Evolutionary conservation across 2,888 invertebrate genomes (phyloP), one percentile per base, ranked within the genome.

Genomic region (Brenthis ino): DNA sequence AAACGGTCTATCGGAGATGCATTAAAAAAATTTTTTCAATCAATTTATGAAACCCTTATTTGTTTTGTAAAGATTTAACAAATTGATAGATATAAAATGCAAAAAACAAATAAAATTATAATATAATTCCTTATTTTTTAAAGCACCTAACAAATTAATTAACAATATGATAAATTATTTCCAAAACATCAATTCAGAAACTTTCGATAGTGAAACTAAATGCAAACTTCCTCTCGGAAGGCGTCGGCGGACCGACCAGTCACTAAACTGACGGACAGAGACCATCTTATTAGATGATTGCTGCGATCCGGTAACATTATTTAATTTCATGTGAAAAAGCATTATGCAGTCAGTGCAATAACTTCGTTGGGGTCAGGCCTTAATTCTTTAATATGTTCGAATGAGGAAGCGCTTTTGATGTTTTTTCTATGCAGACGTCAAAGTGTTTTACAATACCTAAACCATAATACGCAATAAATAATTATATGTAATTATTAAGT

Each of bases 241-340:
- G 69, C 73, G 77, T 74, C 74, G 82, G 82, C 79, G 80, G 57
- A 4, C 28, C 28, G 28, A 28, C 5, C 3, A 5, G 4, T 28
- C 28, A 28, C 28, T 24, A 28, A 5, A 64, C 72, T 64, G 57
- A 63, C 72, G 58, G 70, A 70, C 74, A 57, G 73, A 67, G 65
- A 71, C 71, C 54, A 58, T 72, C 74, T 83, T 83, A 87, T 86
- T 84, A 83, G 77, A 87, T 84, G 86, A 88, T 87, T 85, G 84
- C 77, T 24, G 67, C 75, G 74, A 79, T 84, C 84, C 80, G 82
- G 81, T 77, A 76, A 73, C 73, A 68, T 76, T 75, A 74, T 74
- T 72, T 74, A 72, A 75, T 75, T 69, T 71, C 76, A 73, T 77
- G 77, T 77, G 80, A 79, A 82, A 79, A 73, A 67, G 56, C 68